phyloP scores from a whole-genome alignment of 2,113 vertebrate species.

The Rhea americana region DNA sequence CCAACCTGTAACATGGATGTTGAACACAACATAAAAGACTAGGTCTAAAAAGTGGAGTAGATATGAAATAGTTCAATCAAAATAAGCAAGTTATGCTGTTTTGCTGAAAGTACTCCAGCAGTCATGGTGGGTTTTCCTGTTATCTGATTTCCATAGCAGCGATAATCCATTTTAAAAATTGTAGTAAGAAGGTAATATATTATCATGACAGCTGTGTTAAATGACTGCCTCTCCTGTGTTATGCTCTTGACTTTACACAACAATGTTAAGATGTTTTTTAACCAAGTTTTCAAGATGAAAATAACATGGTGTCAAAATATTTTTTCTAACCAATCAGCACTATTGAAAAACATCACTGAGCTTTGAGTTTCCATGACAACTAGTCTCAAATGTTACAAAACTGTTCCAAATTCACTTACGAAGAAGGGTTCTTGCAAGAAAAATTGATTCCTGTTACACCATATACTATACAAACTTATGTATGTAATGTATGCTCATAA shows the following conservation, averaged over 20 bases:
- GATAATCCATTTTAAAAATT: conserved; percentile 50
- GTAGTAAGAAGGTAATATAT: conserved; percentile 56
- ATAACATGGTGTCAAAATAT: conserved; percentile 75
- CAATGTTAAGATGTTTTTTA: conserved; percentile 69
- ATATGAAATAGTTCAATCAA: neutral
- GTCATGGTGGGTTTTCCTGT: conserved; percentile 37
- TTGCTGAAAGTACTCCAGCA: conserved; percentile 7
- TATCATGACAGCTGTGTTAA: conserved; percentile 59
- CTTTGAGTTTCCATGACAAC: conserved; percentile 71
- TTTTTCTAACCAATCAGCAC: conserved; percentile 73
- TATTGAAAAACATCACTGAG: conserved; percentile 71
- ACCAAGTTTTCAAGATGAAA: conserved; percentile 71
- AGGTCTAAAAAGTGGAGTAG: neutral
- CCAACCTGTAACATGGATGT: accelerated
- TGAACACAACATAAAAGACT: neutral
- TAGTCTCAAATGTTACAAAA: conserved; percentile 48
- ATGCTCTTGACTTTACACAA: conserved; percentile 69
- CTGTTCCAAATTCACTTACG: conserved; percentile 56
- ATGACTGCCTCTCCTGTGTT: conserved; percentile 47
- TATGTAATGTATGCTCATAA: neutral
- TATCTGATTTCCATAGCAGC: conserved; percentile 56
- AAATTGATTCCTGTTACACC: neutral
- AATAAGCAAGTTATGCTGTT: neutral
- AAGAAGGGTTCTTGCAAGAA: conserved; percentile 15
- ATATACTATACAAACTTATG: neutral